Base-by-base conservation (phyloP, 2,113 vertebrate genomes). In the Grus americana region DNA sequence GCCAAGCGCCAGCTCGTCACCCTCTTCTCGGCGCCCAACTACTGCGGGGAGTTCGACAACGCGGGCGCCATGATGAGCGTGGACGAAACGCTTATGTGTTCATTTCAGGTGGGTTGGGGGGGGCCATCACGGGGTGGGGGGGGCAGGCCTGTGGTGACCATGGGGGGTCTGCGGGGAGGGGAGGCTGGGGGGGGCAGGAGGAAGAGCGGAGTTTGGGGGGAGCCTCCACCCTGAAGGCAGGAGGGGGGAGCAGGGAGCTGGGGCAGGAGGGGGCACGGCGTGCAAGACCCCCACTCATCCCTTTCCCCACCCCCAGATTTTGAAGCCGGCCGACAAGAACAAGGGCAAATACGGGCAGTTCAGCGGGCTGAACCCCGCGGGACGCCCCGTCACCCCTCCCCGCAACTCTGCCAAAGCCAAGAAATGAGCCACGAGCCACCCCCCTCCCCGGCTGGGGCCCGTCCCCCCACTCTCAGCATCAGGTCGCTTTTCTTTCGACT, bases 1-100 rank as follows among this genome's bases (percentile, higher is more conserved):
- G 99, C 99, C 66, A 99, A 99, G 97, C 98, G 99, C 67, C 99
- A 99, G 98, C 97, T 99, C 74, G 99, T 99, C 86, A 99, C 34
- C 4, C 99, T 99, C 59, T 99, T 99, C 97, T 99, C 99, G 1
- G 99, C 99, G 22, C 99, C 99, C 23, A 99, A 99, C 97, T 99
- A 99, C 98, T 99, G 99, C 6, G 99, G 99, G 6, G 99, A 99
- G 97, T 99, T 99, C 3, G 99, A 99, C 98, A 99, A 99, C 1
- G 99, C 99, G 0, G 99, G 99, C 0, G 99, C 99, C 94, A 99
- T 99, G 99, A 99, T 99, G 99, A 99, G 99, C 2, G 99, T 99
- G 79, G 99, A 99, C 0, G 99, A 99, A 94, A 99, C 99, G 1
- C 98, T 99, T 47, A 99, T 99, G 99, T 99, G 99, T 89, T 99